Evolutionary conservation across 2,113 vertebrate genomes (phyloP).

Genomic region (Callaeas wilsoni): DNA sequence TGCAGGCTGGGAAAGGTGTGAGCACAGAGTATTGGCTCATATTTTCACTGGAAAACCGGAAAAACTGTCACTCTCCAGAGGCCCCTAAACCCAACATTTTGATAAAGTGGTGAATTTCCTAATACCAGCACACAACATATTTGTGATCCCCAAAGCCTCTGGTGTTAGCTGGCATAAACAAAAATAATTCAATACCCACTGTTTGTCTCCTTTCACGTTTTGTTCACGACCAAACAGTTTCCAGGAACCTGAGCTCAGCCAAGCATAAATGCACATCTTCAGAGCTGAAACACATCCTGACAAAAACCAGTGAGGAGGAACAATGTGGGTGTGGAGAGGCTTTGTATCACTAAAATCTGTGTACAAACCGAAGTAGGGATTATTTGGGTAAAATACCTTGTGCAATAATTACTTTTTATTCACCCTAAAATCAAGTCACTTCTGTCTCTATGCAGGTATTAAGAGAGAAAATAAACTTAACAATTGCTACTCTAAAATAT

Average conservation of each 20-base stretch:
- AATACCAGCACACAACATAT: not conserved
- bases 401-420: not conserved
- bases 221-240: not conserved
- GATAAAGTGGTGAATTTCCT: not conserved
- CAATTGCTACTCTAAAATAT: not conserved
- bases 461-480: not conserved
- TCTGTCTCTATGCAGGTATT: not conserved
- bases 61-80: not conserved
- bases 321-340: not conserved
- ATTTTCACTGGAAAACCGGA: not conserved
- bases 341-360: not conserved
- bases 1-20: not conserved
- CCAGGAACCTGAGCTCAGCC: not conserved
- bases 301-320: not conserved
- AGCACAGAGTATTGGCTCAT: not conserved
- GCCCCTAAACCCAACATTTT: not conserved
- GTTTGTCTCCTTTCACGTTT: not conserved
- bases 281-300: not conserved
- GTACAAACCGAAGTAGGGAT: not conserved
- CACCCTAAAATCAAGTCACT: not conserved
- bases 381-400: not conserved
- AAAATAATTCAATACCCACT: not conserved
- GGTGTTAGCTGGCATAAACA: not conserved
- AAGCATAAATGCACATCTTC: not conserved
- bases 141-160: not conserved